Conservation (phyloP, 2,888 invertebrate species). For the Conops quadrifasciatus region DNA sequence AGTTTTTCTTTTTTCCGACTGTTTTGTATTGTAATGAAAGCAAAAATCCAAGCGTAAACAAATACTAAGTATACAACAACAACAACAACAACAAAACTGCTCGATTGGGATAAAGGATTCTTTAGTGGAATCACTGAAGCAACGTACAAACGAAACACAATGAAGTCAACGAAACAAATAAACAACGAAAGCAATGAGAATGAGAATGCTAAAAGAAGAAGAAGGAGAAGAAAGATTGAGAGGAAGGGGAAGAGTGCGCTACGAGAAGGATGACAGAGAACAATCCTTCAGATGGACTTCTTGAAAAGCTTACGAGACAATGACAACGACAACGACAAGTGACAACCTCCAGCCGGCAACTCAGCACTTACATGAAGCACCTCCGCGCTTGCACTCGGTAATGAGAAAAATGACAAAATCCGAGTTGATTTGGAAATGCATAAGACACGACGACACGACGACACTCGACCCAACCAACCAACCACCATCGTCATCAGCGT, state of each 20-base stretch:
- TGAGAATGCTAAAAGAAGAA: not conserved
- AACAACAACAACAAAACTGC: constrained; percentile 20
- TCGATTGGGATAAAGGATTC: constrained; percentile 31
- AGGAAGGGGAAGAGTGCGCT: not conserved
- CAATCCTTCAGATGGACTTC: no score
- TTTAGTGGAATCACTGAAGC: constrained; percentile 34
- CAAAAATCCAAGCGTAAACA: constrained; percentile 38
- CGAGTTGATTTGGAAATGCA: constrained; percentile 4
- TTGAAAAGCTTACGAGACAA: not conserved
- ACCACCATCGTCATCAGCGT: no score
- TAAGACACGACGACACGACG: no score
- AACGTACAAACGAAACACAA: constrained; percentile 35
- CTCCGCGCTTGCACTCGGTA: constrained; percentile 9
- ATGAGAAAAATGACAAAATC: constrained; percentile 34
- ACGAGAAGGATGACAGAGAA: not conserved
- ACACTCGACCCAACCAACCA: no score
- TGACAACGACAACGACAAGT: constrained; percentile 8
- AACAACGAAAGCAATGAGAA: constrained; percentile 6
- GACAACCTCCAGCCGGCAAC: constrained; percentile 11
- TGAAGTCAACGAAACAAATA: constrained; percentile 7
- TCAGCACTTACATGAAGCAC: constrained; percentile 9
- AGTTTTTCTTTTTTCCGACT: not conserved
- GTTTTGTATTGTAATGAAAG: constrained; percentile 33
- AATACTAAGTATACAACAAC: constrained; percentile 32
- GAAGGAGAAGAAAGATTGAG: not conserved